Conservation (phyloP, 2,113 vertebrate species). For the Thalassoma bifasciatum region DNA sequence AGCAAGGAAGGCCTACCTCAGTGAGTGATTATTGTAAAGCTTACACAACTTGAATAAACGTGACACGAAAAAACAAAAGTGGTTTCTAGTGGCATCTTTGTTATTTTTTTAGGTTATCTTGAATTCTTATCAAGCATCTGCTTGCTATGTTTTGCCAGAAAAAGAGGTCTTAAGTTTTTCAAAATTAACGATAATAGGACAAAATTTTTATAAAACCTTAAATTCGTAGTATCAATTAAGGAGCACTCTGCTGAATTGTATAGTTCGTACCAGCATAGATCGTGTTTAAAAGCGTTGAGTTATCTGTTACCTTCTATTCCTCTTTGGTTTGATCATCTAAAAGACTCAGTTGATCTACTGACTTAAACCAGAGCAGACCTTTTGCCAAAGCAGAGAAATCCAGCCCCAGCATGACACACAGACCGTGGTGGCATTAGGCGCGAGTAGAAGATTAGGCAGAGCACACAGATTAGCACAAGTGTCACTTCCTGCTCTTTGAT, state of each 20-base stretch:
- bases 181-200: too few relatives aligned
- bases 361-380: constrained; percentile 21
- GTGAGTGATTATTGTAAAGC: not conserved
- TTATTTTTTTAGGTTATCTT: too few relatives aligned
- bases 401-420: constrained; percentile 10
- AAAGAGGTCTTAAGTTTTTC: too few relatives aligned
- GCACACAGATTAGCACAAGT: constrained; percentile 62
- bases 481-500: constrained; percentile 37
- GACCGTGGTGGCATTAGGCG: constrained; percentile 51
- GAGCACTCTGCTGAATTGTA: too few relatives aligned
- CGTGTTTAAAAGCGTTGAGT: too few relatives aligned
- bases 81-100: not conserved
- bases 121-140: too few relatives aligned
- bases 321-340: not conserved
- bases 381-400: not conserved
- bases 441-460: constrained; percentile 73
- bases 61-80: not conserved
- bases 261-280: too few relatives aligned
- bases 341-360: not conserved
- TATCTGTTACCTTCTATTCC: not conserved
- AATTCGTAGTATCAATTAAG: too few relatives aligned
- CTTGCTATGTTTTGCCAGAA: too few relatives aligned
- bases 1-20: not conserved
- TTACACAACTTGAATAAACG: constrained; percentile 48
- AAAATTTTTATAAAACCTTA: too few relatives aligned